A percentile compares a stretch with the other conserved stretches of the same genome.
Conservation (phyloP, 2,888 invertebrate species). For the Erpobdella octoculata region DNA sequence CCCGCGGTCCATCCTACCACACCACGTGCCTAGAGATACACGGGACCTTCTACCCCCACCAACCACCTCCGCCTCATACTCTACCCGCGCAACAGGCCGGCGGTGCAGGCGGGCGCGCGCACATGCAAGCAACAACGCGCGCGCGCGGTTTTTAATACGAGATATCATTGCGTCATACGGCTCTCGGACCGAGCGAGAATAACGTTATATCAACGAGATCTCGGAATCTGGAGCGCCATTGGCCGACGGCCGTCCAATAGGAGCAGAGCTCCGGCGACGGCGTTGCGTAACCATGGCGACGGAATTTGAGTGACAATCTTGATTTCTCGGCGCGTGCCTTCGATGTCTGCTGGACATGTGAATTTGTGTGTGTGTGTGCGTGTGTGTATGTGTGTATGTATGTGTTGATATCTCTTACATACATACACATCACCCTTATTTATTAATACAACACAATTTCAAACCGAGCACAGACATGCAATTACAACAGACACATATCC, state of each 20-base stretch:
- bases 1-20: too few species aligned
- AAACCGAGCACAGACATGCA: too few species aligned
- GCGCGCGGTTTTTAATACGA: background rate
- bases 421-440: background rate
- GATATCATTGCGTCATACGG: constrained; percentile 10
- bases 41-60: too few species aligned
- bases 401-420: background rate
- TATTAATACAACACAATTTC: too few species aligned
- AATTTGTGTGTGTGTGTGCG: constrained; percentile 3
- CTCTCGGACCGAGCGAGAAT: background rate
- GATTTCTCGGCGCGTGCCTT: background rate
- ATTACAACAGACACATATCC: too few species aligned
- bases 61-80: background rate
- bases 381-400: constrained; percentile 8
- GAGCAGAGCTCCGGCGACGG: background rate
- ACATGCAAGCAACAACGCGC: too few species aligned
- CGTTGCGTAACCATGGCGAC: too few species aligned
- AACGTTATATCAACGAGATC: constrained; percentile 4
- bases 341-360: background rate
- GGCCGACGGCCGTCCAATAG: background rate
- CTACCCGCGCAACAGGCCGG: background rate
- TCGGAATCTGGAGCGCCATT: background rate
- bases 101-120: background rate
- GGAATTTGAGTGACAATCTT: too few species aligned
- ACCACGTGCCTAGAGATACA: too few species aligned